Percentiles rank a stretch among this genome's conserved stretches.
Conservation (phyloP, 2,113 vertebrate genomes). For the Scolopax mira region DNA sequence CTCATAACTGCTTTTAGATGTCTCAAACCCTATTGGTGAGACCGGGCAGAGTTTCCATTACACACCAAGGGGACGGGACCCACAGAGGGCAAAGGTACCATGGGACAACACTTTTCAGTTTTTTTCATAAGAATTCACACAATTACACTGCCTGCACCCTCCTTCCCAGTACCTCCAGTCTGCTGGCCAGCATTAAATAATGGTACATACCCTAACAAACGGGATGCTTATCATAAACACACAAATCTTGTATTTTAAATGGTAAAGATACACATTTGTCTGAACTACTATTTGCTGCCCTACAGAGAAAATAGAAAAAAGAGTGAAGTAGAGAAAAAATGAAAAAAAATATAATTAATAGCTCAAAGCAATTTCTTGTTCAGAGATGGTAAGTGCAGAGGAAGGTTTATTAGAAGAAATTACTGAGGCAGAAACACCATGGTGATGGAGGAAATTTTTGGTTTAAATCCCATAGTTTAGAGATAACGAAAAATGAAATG, state of each 20-base stretch:
- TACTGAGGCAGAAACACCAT: background rate
- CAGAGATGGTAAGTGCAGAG: background rate
- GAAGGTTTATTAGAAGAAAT: constrained; percentile 14
- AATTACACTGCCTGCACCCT: background rate
- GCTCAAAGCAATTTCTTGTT: constrained; percentile 19
- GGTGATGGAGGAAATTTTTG: background rate
- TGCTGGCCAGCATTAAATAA: background rate
- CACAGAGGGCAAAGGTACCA: background rate
- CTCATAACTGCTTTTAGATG: background rate
- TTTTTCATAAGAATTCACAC: background rate
- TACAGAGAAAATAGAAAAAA: background rate
- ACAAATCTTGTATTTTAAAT: background rate
- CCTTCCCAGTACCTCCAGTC: background rate
- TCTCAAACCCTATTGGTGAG: background rate
- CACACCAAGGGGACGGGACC: too few relatives aligned
- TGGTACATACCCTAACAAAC: background rate
- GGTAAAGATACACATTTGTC: background rate
- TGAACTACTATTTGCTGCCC: background rate
- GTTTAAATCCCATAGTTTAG: background rate
- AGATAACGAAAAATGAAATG: background rate
- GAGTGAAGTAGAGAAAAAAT: background rate
- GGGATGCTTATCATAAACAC: background rate
- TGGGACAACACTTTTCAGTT: background rate
- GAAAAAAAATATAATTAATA: background rate
- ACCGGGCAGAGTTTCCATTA: background rate